Percentiles rank a stretch among this genome's conserved stretches.
Evolutionary conservation across 2,888 invertebrate genomes (phyloP).

Genomic region (Bhutanitis thaidina): DNA sequence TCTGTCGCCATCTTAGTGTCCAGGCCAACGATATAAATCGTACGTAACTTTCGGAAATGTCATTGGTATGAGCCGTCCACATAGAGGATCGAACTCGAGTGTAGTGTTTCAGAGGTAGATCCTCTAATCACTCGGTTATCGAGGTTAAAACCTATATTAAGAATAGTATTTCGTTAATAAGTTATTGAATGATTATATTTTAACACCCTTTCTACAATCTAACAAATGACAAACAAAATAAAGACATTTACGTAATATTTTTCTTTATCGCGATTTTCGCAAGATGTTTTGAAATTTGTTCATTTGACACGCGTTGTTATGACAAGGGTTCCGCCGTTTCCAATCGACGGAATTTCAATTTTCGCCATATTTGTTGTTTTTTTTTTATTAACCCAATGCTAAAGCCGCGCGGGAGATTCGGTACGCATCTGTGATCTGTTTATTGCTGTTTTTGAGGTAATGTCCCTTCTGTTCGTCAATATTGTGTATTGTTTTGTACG

Average conservation of each 20-base stretch:
- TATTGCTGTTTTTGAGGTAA: slow-evolving; percentile 39
- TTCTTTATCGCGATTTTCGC: slow-evolving; percentile 27
- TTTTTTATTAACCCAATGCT: slow-evolving; percentile 53
- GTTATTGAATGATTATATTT: too few species aligned
- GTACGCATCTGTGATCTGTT: slow-evolving; percentile 56
- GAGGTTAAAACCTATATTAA: too few species aligned
- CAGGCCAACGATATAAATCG: too few species aligned
- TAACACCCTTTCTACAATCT: too few species aligned
- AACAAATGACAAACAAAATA: too few species aligned
- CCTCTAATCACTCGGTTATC: too few species aligned
- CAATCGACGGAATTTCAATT: slow-evolving; percentile 53
- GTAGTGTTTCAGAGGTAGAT: too few species aligned
- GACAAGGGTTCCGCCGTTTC: slow-evolving; percentile 51
- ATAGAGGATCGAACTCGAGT: too few species aligned
- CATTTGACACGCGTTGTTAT: slow-evolving; percentile 47
- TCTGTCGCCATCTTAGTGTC: too few species aligned
- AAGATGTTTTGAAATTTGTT: slow-evolving; percentile 31
- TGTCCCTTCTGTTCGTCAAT: slow-evolving; percentile 33
- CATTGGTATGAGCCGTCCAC: too few species aligned
- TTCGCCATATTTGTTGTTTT: slow-evolving; percentile 50
- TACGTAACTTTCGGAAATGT: too few species aligned
- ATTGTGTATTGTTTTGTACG: slow-evolving; percentile 23
- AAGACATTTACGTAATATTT: background rate
- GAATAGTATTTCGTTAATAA: too few species aligned
- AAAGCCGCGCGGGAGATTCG: slow-evolving; percentile 50